Conservation (phyloP, 2,888 invertebrate genomes). For the Elegia similella region DNA sequence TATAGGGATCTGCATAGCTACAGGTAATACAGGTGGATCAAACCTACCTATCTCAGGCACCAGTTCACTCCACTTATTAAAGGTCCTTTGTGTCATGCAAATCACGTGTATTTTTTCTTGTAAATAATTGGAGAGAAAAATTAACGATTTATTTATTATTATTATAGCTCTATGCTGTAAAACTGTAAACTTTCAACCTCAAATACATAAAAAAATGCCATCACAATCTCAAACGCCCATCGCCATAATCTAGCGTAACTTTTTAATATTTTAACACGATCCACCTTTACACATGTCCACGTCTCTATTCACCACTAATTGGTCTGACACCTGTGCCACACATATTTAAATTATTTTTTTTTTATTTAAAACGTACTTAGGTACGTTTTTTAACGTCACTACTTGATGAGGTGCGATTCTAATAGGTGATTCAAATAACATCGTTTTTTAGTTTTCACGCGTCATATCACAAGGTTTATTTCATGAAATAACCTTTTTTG, state of each 20-base stretch:
- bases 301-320: constrained; percentile 74
- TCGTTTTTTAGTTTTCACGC: constrained; percentile 35
- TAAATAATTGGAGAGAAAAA: too few relatives aligned
- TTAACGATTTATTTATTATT: too few relatives aligned
- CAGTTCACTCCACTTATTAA: too few relatives aligned
- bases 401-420: constrained; percentile 48
- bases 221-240: constrained; percentile 4
- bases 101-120: too few relatives aligned
- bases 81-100: too few relatives aligned
- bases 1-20: too few relatives aligned
- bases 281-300: constrained; percentile 61
- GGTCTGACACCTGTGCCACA: constrained; percentile 66
- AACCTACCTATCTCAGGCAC: too few relatives aligned
- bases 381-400: constrained; percentile 48
- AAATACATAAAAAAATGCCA: not conserved
- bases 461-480: not conserved
- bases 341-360: constrained; percentile 47
- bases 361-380: constrained; percentile 54
- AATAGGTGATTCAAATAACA: constrained; percentile 52
- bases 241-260: constrained; percentile 24
- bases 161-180: too few relatives aligned
- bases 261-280: constrained; percentile 45
- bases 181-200: too few relatives aligned
- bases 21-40: too few relatives aligned
- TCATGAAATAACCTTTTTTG: not conserved